Conservation (phyloP, 2,113 vertebrate species). For the Chaetura pelagica region DNA sequence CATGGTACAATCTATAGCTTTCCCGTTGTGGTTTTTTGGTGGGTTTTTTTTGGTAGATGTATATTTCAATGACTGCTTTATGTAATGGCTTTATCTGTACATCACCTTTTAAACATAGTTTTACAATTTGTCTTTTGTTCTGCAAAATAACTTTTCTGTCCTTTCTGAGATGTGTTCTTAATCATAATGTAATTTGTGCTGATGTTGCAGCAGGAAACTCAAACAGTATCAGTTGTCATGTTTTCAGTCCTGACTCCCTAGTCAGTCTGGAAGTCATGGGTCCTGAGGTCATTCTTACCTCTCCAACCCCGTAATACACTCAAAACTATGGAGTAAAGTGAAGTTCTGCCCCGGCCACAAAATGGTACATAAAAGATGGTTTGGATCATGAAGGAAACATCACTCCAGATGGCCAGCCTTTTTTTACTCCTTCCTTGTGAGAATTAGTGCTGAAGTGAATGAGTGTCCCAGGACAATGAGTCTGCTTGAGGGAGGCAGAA, state of each 20-base stretch:
- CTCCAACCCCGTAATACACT: background rate
- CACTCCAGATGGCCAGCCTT: background rate
- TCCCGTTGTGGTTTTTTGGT: background rate
- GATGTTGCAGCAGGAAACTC: background rate
- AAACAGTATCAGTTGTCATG: background rate
- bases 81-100: background rate
- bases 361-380: background rate
- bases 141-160: background rate
- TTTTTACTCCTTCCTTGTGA: background rate
- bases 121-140: background rate
- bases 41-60: background rate
- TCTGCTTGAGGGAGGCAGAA: background rate
- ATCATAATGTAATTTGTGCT: background rate
- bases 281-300: background rate
- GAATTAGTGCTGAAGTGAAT: background rate
- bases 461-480: no score
- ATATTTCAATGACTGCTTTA: background rate
- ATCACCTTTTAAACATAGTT: background rate
- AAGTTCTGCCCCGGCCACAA: background rate
- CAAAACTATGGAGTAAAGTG: background rate
- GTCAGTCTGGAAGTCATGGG: background rate
- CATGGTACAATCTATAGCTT: background rate
- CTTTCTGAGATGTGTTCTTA: background rate
- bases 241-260: background rate
- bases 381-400: background rate